Base-by-base conservation (phyloP, 2,797 vertebrate genomes). In the Gadopsis marmoratus region DNA sequence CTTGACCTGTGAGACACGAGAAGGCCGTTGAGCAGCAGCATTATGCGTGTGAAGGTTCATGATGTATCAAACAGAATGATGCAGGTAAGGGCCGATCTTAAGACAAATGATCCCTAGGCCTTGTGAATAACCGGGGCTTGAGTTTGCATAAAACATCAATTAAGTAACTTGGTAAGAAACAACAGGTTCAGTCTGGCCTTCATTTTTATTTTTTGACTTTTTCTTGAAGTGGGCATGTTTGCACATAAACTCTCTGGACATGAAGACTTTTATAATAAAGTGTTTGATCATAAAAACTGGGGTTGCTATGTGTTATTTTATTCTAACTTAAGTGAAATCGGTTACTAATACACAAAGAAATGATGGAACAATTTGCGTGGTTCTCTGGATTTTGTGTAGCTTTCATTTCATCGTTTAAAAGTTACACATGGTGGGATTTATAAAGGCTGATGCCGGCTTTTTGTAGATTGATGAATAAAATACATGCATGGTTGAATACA, bases 1-100 rank as follows among this genome's bases (percentile, higher is more conserved):
- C 68, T 84, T 92, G 21, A 55, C 11, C 95, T 96, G 92, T 13
- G 79, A 80, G n/a, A 77, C 31, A 87, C 51, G 14, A 0, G 16
- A n/a, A 73, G 47, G 50, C 12, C 29, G 4, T 3, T 39, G 19
- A 63, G 37, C 17, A 37, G 4, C 39, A 14, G 41, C 4, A 0
- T 39, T 10, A 19, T 14, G 75, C 29, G 5, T 41, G 59, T 13
- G 17, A n/a, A 31, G 26, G 7, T 23, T 5, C 23, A 5, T 10
- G 3, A 26, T 43, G 45, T 5, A 0, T 17, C 6, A 62, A 1
- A 23, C 8, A 45, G 41, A 12, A 2, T 7, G 58, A 41, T 53
- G 47, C 14, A 39, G 1, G 8, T n/a, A 8, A 39, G 17, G 31
- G 31, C 13, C 10, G 8, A 2, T 39, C 33, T 21, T 3, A 43